phyloP scores from a whole-genome alignment of 1,140 invertebrate species.

The Uloborus diversus region DNA sequence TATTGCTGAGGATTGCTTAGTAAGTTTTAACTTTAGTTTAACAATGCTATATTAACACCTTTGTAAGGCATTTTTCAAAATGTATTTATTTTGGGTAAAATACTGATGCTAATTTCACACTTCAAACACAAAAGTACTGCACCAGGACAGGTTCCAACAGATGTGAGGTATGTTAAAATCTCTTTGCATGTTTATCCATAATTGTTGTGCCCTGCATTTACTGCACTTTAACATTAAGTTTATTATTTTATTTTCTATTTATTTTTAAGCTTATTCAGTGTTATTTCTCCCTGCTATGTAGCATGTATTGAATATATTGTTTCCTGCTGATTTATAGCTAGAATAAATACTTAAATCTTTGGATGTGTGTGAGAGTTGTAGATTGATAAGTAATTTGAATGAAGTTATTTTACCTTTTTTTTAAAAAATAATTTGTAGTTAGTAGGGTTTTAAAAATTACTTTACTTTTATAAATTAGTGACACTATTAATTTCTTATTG shows the following conservation, averaged over 20 bases:
- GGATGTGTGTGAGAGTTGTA: too few species aligned
- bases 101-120: slow-evolving; percentile 55
- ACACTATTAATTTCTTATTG: too few species aligned
- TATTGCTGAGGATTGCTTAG: slow-evolving; percentile 27
- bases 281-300: too few species aligned
- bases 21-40: slow-evolving; percentile 39
- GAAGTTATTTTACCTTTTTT: too few species aligned
- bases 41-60: slow-evolving; percentile 4
- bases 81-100: slow-evolving; percentile 44
- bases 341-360: too few species aligned
- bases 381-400: too few species aligned
- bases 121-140: slow-evolving; percentile 59
- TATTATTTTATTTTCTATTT: slow-evolving; percentile 13
- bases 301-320: too few species aligned
- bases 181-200: slow-evolving; percentile 40
- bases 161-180: slow-evolving; percentile 59
- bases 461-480: too few species aligned
- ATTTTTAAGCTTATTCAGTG: too few species aligned
- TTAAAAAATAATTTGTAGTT: too few species aligned
- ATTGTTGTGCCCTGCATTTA: not conserved
- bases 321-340: too few species aligned
- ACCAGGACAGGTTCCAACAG: slow-evolving; percentile 61
- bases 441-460: too few species aligned
- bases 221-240: slow-evolving; percentile 2
- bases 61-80: slow-evolving; percentile 33